Base-by-base conservation (phyloP, 2,797 vertebrate genomes). In the Nyctibius grandis region DNA sequence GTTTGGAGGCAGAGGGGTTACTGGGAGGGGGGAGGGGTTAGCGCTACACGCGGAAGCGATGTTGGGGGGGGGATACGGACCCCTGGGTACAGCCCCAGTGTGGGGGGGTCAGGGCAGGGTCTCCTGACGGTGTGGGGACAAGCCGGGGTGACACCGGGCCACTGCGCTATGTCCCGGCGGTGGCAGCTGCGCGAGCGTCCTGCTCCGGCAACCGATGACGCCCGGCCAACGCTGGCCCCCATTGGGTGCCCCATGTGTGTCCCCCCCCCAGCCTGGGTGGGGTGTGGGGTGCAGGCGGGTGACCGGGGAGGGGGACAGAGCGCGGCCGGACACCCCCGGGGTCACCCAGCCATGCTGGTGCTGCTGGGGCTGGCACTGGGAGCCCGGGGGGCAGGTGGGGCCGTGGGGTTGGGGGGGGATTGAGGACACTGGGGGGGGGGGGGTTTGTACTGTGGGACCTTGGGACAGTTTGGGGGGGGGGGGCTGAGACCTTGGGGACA, bases 221-320 rank as follows among this genome's bases (percentile, higher is more conserved):
- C n/a, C 18, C 0, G 16, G 4, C 9, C 3, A 6, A 28, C 6
- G 4, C 34, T 1, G 19, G 33, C n/a, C 26, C 15, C n/a, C 11
- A 74, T 59, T 59, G 72, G 72, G 42, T 47, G 69, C 23, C 38
- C 12, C 8, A 8, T 19, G 51, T 36, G n/a, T n/a, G n/a, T n/a
- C 26, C 23, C 34, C n/a, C 9, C 22, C 36, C 48, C 9, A n/a
- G 12, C 21, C 7, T 20, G 48, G 28, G 28, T 13, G 28, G 40
- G 61, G 61, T 15, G 26, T 57, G 73, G 59, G 29, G 36, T 20
- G 74, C 47, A 16, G 26, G 26, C 6, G n/a, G 65, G 45, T 36
- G 65, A 4, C n/a, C 9, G n/a, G 25, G 13, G n/a, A n/a, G 25
- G 21, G 38, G 54, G 18, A 18, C 48, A 29, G 31, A 64, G 42